Conservation (phyloP, 2,888 invertebrate species). For the Beris chalybata region DNA sequence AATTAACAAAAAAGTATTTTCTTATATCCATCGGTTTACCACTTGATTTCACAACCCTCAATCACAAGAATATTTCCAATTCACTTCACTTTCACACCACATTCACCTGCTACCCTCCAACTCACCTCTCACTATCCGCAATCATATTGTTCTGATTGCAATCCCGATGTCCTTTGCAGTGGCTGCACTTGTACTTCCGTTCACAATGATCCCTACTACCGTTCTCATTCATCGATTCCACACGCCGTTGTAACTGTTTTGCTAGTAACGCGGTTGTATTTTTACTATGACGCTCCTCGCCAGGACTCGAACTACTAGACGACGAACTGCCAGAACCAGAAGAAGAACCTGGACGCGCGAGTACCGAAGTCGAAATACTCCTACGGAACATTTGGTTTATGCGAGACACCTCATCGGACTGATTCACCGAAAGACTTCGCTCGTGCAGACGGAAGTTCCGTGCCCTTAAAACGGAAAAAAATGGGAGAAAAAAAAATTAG, state of each 20-base stretch:
- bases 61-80: too few species aligned
- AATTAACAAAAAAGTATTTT: too few species aligned
- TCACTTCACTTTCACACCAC: too few species aligned
- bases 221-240: slow-evolving; percentile 4
- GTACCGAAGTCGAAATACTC: slow-evolving; percentile 27
- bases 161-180: slow-evolving; percentile 22
- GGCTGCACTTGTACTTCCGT: slow-evolving; percentile 26
- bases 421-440: slow-evolving; percentile 40
- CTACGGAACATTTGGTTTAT: slow-evolving; percentile 45
- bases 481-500: background rate
- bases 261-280: slow-evolving; percentile 21
- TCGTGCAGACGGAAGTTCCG: slow-evolving; percentile 45
- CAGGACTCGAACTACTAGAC: slow-evolving; percentile 21
- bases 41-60: too few species aligned
- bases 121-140: slow-evolving; percentile 28
- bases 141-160: slow-evolving; percentile 25
- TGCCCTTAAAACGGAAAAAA: slow-evolving; percentile 41
- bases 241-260: slow-evolving; percentile 21
- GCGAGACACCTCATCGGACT: slow-evolving; percentile 45
- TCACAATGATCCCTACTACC: slow-evolving; percentile 14
- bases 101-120: background rate
- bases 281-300: slow-evolving; percentile 21
- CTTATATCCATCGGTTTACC: too few species aligned
- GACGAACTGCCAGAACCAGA: slow-evolving; percentile 5
- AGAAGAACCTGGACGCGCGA: slow-evolving; percentile 13